Evolutionary conservation across 2,888 invertebrate genomes (phyloP).

Genomic region (Stenchaetothrips biformis): DNA sequence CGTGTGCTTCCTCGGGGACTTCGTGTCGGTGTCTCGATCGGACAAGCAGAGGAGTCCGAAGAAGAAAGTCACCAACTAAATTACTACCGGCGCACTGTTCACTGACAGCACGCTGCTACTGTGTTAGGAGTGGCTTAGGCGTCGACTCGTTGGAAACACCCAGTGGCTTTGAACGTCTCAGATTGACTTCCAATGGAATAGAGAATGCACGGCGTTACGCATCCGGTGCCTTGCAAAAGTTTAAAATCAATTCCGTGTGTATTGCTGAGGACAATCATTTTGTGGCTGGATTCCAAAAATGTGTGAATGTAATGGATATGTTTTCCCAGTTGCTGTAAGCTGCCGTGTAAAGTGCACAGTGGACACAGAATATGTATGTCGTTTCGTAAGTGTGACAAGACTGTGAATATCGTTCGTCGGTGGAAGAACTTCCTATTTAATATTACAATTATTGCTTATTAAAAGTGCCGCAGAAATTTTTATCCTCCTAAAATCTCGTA

Average conservation of each 20-base stretch:
- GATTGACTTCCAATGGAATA: too few relatives aligned
- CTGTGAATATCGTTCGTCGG: neutral
- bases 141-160: too few relatives aligned
- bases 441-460: neutral
- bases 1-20: slow-evolving; percentile 22
- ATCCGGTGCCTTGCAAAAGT: too few relatives aligned
- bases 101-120: neutral
- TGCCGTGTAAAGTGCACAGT: too few relatives aligned
- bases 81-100: slow-evolving; percentile 9
- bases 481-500: neutral
- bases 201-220: too few relatives aligned
- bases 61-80: slow-evolving; percentile 16
- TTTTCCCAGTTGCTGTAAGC: too few relatives aligned
- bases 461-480: neutral
- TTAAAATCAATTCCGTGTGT: too few relatives aligned
- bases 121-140: neutral
- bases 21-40: slow-evolving; percentile 15
- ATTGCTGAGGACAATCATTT: too few relatives aligned
- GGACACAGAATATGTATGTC: too few relatives aligned
- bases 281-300: too few relatives aligned
- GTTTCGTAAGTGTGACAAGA: neutral
- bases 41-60: slow-evolving; percentile 18
- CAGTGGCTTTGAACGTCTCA: too few relatives aligned
- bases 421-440: neutral
- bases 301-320: too few relatives aligned